Evolutionary conservation across 2,888 invertebrate species (phyloP).

Genomic region (Folsomia candida): DNA sequence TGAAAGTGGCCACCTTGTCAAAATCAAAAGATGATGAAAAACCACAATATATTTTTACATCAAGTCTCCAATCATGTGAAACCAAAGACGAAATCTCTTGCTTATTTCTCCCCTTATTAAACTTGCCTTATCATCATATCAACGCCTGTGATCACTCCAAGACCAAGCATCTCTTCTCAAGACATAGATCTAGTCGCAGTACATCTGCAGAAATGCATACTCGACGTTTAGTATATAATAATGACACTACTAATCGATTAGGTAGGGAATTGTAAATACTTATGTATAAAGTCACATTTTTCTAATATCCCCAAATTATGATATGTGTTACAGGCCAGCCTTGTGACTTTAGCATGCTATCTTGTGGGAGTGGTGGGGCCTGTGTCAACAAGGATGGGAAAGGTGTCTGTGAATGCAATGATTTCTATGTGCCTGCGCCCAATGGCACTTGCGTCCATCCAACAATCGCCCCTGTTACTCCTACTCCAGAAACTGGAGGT

Average conservation of each 20-base stretch:
- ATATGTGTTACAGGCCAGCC: slow-evolving; percentile 19
- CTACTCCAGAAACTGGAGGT: no score
- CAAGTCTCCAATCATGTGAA: neutral
- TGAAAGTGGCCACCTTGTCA: neutral
- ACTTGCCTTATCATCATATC: neutral
- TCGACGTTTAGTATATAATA: no score
- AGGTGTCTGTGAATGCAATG: slow-evolving; percentile 21
- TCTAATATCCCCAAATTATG: neutral
- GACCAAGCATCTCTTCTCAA: neutral
- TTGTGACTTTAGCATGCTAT: slow-evolving; percentile 17
- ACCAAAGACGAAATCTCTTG: neutral
- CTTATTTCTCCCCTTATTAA: neutral
- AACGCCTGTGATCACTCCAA: neutral
- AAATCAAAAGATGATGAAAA: neutral
- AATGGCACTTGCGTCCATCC: slow-evolving; percentile 7
- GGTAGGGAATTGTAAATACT: no score
- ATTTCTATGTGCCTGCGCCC: slow-evolving; percentile 6
- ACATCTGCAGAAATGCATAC: neutral
- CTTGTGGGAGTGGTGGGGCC: slow-evolving; percentile 21
- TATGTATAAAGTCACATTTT: neutral
- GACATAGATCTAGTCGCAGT: neutral
- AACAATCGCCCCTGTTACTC: no score
- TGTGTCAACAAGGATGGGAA: slow-evolving; percentile 18
- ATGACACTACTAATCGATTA: no score
- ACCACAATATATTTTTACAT: neutral